Percentiles rank a stretch among this genome's conserved stretches.
phyloP scores from a whole-genome alignment of 1,140 invertebrate species.

The Acromyrmex echinatior region DNA sequence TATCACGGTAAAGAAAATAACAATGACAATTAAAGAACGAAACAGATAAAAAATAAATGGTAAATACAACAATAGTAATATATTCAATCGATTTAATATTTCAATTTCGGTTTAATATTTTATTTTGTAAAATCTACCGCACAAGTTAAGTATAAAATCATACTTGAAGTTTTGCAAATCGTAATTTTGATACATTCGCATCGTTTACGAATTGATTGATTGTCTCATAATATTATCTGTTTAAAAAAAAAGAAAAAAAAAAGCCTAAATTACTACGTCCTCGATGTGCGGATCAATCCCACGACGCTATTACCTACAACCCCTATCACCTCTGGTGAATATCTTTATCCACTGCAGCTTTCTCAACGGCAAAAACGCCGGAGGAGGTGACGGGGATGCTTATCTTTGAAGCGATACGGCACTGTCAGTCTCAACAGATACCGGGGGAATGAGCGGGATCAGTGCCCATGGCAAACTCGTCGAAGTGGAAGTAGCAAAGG shows the following conservation, averaged over 20 bases:
- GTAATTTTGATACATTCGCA: background rate
- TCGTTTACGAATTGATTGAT: background rate
- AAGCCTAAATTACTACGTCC: conserved; percentile 38
- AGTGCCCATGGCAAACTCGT: conserved; percentile 10
- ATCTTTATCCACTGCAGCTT: conserved; percentile 54
- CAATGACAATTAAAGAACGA: background rate
- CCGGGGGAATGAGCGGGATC: conserved; percentile 25
- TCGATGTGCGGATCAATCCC: conserved; percentile 23
- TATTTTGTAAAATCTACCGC: background rate
- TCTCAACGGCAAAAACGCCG: conserved; percentile 40
- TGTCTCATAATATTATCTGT: background rate
- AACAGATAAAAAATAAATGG: background rate
- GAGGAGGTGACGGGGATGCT: conserved; percentile 32
- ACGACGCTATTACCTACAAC: conserved; percentile 38
- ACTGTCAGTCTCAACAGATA: conserved; percentile 58
- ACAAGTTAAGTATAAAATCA: background rate
- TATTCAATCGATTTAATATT: too few relatives aligned
- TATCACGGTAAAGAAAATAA: background rate
- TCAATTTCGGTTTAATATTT: background rate
- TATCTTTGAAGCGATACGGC: conserved; percentile 56
- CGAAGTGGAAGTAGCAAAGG: conserved; percentile 39
- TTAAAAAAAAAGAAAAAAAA: conserved; percentile 19
- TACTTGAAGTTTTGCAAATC: background rate
- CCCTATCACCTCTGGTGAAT: conserved; percentile 42
- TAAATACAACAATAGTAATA: background rate